Evolutionary conservation across 2,797 vertebrate genomes (phyloP).

Genomic region (Gymnocypris eckloni): DNA sequence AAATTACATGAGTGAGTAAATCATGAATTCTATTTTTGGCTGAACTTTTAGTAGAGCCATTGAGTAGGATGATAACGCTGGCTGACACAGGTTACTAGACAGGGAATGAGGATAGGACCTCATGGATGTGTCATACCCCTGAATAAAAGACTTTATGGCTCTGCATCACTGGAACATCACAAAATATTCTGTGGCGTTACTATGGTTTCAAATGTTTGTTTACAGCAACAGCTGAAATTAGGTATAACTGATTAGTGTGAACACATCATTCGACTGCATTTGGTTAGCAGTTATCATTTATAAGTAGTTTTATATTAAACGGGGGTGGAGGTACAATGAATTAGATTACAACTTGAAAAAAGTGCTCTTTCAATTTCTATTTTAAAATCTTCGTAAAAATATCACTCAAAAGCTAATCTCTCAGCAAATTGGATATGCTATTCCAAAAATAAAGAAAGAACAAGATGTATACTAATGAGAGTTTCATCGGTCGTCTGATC

Average conservation of each 20-base stretch:
- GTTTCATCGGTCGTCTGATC: background rate
- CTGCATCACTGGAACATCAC: background rate
- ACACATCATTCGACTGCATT: background rate
- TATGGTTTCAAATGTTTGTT: constrained; percentile 15
- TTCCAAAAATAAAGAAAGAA: constrained; percentile 3
- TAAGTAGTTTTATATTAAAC: background rate
- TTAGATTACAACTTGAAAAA: background rate
- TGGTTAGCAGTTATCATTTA: constrained; percentile 7
- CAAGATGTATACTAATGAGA: constrained; percentile 10
- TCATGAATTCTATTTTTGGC: background rate
- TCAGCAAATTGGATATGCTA: background rate
- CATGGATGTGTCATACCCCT: background rate
- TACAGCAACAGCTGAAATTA: constrained; percentile 14
- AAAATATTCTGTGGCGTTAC: background rate
- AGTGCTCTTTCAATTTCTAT: background rate
- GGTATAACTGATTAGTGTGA: background rate
- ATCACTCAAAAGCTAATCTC: background rate
- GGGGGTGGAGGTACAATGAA: background rate
- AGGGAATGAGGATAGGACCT: background rate
- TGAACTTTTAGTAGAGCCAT: background rate
- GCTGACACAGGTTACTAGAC: background rate
- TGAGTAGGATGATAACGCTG: background rate
- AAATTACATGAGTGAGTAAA: background rate
- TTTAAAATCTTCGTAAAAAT: constrained; percentile 2
- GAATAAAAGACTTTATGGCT: background rate